Base-by-base conservation (phyloP, 2,888 invertebrate genomes). In the Calephelis perditalis region DNA sequence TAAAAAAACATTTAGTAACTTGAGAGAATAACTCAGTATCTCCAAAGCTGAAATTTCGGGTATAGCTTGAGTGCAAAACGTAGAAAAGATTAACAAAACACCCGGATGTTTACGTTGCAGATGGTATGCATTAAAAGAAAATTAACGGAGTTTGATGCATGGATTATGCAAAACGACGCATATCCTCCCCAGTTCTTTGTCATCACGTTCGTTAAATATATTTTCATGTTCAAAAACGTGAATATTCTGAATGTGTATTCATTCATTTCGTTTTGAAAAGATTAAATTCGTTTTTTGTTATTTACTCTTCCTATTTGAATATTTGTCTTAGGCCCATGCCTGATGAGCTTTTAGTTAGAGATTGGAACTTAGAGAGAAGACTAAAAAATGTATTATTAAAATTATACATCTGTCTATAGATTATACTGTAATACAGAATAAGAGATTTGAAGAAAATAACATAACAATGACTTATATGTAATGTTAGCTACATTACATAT, bases 131-230 rank as follows among this genome's bases (percentile, higher is more conserved):
- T 86, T 82, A 88, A 86, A 88, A 87, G 82, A 87, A 88, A 86
- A 88, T 89, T 86, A 87, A 85, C 84, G 79, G 77, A 84, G 78
- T 82, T 84, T 85, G 84, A 85, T 88, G 88, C 86, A 86, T 73
- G 80, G 84, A 87, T 88, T 86, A 89, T 89, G 88, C 79, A 86
- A 87, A 88, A 82, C 71, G 72, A 78, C 76, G 79, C 78, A 82
- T 82, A 86, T 86, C 84, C 82, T 74, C 69, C 75, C 70, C 71
- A 73, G 76, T 79, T 79, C 81, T 79, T 81, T 81, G 79, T 79
- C 78, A 81, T 81, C 86, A 85, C 86, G 86, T 84, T 77, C 79
- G 78, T 74, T 70, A 71, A 72, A 71, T 67, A 68, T 11, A 68
- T 68, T 74, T 69, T 67, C 65, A 67, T 66, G 64, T 58, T 40